Evolutionary conservation across 1,140 invertebrate genomes (phyloP), one percentile per base, ranked within the genome.

Genomic region (Marisa cornuarietis): DNA sequence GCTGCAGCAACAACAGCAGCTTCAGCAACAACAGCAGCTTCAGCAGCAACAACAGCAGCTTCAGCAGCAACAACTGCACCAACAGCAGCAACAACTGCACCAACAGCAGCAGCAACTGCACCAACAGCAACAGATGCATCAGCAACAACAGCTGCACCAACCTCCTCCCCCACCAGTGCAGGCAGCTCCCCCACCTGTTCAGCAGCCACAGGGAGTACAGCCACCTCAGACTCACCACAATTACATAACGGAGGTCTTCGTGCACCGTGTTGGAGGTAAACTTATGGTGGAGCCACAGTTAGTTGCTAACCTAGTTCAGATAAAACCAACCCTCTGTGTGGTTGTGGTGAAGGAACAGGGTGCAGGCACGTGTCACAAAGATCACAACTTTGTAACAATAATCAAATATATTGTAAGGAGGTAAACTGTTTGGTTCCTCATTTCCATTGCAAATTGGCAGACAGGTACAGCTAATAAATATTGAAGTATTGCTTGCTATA

Each of bases 201-300:
- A 81, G 78, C 69, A 85, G 79, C 54, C 78, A 79, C 82, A n/a
- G 81, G 77, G 71, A 63, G 77, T 52, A 82, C 81, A 52, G 65
- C 81, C 79, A 54, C 68, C 84, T 14, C 82, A 82, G 75, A 80
- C 82, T 65, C 83, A 87, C 63, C 83, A 86, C 42, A 87, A 89
- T 79, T 89, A 89, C 84, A 87, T 89, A 76, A 89, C 88, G 20
- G 88, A 89, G 79, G 88, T 89, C 51, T 88, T 86, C 71, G 88
- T 89, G 42, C 88, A 89, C 61, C 78, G 88, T 62, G 83, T 85
- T 26, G 84, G 84, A 81, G 83, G 83, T 83, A 24, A 76, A 73
- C 72, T 58, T 18, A 3, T 18, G 11, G 11, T 58, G 54, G 16
- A 14, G 54, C 2, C 54, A 11, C 54, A 58, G 31, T 58, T n/a